Evolutionary conservation across 2,113 vertebrate genomes (phyloP).

Genomic region (Cynopterus brachyotis): DNA sequence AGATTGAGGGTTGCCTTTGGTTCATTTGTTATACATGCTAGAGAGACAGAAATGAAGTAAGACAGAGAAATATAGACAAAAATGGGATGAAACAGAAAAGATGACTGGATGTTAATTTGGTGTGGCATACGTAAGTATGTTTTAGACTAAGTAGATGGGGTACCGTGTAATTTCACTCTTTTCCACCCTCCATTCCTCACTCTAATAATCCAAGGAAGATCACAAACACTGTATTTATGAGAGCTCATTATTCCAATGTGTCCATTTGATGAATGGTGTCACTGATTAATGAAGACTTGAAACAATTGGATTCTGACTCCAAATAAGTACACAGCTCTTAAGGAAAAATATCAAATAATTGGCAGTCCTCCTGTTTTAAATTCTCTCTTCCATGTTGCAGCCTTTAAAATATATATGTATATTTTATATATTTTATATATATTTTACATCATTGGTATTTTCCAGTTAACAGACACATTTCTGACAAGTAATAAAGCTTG

Average conservation of each 20-base stretch:
- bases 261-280: conserved; percentile 81
- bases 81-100: conserved; percentile 54
- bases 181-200: conserved; percentile 24
- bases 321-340: conserved; percentile 78
- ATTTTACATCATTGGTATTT: conserved; percentile 50
- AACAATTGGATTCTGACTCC: conserved; percentile 78
- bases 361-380: conserved; percentile 53
- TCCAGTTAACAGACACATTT: conserved; percentile 47
- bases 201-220: conserved; percentile 68
- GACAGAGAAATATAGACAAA: not conserved
- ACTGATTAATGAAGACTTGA: conserved; percentile 83
- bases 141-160: conserved; percentile 49
- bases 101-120: conserved; percentile 64
- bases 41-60: not conserved
- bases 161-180: conserved; percentile 5
- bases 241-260: conserved; percentile 58
- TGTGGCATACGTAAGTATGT: conserved; percentile 47
- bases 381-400: conserved; percentile 41
- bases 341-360: conserved; percentile 62
- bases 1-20: not conserved
- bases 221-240: conserved; percentile 74
- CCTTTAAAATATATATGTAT: conserved; percentile 3
- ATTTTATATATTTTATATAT: not conserved
- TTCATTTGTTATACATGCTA: conserved; percentile 39
- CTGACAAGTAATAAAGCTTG: conserved; percentile 67